Base-by-base conservation (phyloP, 2,888 invertebrate genomes). In the Melanophora roralis region DNA sequence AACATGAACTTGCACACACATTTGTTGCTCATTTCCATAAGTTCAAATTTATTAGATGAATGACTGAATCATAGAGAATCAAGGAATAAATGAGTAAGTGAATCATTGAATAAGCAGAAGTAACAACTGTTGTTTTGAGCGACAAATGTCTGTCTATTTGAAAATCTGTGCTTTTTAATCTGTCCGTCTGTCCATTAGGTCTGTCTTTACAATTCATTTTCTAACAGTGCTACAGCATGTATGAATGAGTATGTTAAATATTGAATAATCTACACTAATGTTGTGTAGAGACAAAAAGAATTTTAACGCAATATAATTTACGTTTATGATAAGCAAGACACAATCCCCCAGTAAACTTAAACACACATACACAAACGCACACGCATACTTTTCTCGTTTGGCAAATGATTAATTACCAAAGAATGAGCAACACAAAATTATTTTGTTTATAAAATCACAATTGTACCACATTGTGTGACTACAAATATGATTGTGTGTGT, bases 321-420 rank as follows among this genome's bases (percentile, higher is more conserved):
- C 84, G 88, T 85, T 87, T 87, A 86, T 88, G 87, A 86, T 86
- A 87, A 87, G 84, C 43, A 51, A 67, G 59, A 74, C 72, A 45
- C 62, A 72, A 72, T 36, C 45, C 51, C 62, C 53, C 23, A 38
- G 23, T n/a, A 21, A n/a, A n/a, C 21, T 7, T 16, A 59, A 45
- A 51, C 47, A 51, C 59, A 43, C 65, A 74, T 67, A 65, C 40
- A 43, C 32, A 67, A 12, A 65, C 38, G 47, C 21, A 6, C 38
- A 34, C 23, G n/a, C 38, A 40, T n/a, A n/a, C n/a, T n/a, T n/a
- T n/a, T n/a, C 19, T 55, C 34, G 9, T 34, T n/a, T 36, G 36
- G 2, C 16, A 55, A 55, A 55, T 55, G 34, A 19, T 23, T 55
- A 32, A 34, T 55, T 34, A 23, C 23, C 55, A 55, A 19, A 9